Percentiles rank a stretch among this genome's conserved stretches.
Evolutionary conservation across 2,113 vertebrate species (phyloP).

Genomic region (Lamprologus tigripictilis): DNA sequence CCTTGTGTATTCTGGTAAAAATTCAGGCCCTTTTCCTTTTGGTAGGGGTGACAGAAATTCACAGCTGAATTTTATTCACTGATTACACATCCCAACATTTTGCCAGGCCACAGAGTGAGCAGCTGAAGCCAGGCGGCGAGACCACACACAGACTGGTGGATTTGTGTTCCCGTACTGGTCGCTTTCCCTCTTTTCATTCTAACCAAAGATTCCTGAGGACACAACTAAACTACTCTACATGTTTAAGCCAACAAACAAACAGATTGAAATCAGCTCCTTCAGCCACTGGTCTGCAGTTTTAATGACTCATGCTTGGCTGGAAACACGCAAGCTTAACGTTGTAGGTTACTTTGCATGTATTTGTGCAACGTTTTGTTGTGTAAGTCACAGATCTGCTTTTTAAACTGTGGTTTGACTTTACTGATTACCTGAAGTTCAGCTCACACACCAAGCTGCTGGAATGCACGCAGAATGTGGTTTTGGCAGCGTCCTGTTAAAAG

Average conservation of each 20-base stretch:
- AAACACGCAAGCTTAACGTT: neutral
- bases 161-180: neutral
- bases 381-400: neutral
- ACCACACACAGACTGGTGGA: slow-evolving; percentile 10
- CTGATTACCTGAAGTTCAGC: neutral
- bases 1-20: neutral
- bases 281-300: neutral
- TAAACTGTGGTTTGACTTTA: neutral
- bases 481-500: neutral
- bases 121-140: neutral
- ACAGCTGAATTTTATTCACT: neutral
- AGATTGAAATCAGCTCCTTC: neutral
- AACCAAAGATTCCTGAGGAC: neutral
- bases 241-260: neutral
- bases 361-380: neutral
- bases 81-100: neutral
- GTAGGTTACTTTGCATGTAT: neutral
- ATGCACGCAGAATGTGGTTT: neutral
- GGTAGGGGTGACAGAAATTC: neutral
- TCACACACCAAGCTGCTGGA: neutral
- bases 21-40: neutral
- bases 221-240: neutral
- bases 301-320: neutral
- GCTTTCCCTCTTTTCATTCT: neutral
- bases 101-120: neutral